Evolutionary conservation across 2,888 invertebrate species (phyloP), one percentile per base, ranked within the genome.

Genomic region (Callyntrura guangdongensis): DNA sequence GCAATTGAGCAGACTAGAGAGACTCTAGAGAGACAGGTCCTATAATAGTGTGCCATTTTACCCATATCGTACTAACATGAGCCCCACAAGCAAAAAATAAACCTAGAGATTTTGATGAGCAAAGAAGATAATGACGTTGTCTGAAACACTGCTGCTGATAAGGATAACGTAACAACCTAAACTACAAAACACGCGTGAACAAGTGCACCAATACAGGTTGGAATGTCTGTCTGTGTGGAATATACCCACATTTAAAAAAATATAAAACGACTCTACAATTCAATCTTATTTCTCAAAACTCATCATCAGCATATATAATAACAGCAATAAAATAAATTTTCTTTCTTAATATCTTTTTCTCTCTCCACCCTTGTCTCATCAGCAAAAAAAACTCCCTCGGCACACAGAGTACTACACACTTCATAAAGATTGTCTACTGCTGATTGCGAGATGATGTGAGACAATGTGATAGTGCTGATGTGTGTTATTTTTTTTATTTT

Each of bases 241-340:
- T 72, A 82, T 69, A 53, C 83, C 74, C 74, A 64, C 27, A 9
- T 27, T 12, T 27, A 59, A 74, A 67, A 81, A 81, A 49, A 59
- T 72, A 36, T 4, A 36, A 36, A 88, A 88, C 74, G 74, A n/a
- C n/a, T n/a, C n/a, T n/a, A n/a, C 67, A 85, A 90, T 85, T 85
- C 69, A 85, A 85, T 79, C 79, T 45, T 79, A 85, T 90, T 90
- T 90, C 84, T 85, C 79, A 85, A 90, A 90, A 79, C 83, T 84
- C 74, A 83, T 89, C 84, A 85, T 77, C 83, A 81, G 20, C 81
- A 69, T 59, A 59, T 67, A 67, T 22, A 25, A 83, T 81, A 81
- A 77, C 14, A 11, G 9, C 22, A 49, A 25, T 77, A 53, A 53
- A 56, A 77, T 64, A 64, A 25, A 27, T 64, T 64, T 12, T 64